Percentiles rank a stretch among this genome's conserved stretches.
These are phyloP conservation scores for Carassius carassius DNA, from an alignment of 2,113 vertebrate genomes.

Conservation along the genomic window DNA sequence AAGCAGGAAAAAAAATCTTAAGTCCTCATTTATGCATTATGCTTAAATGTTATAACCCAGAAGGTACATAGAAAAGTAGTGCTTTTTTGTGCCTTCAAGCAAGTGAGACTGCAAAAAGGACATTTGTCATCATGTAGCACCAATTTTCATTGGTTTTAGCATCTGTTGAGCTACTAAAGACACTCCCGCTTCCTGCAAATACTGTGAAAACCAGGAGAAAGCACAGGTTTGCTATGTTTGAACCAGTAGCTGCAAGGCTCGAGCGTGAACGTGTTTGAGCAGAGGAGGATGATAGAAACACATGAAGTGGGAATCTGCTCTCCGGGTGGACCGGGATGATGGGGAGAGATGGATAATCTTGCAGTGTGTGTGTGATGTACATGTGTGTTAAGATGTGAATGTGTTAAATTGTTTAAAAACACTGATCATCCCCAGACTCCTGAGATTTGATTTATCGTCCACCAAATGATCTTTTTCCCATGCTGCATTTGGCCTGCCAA, in stretches of 20 bases:
- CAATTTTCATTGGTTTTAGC: constrained; percentile 48
- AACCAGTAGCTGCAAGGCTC: constrained; percentile 63
- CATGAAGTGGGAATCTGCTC: constrained; percentile 65
- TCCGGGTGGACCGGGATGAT: constrained; percentile 52
- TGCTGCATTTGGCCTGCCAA: constrained; percentile 45
- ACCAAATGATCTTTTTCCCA: constrained; percentile 46
- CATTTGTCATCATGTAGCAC: background rate
- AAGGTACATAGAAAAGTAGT: background rate
- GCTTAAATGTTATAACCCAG: background rate
- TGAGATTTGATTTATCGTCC: constrained; percentile 56
- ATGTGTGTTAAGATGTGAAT: background rate
- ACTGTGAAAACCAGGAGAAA: constrained; percentile 59
- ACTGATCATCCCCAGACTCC: background rate
- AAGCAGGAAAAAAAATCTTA: background rate
- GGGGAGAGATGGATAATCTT: constrained; percentile 13
- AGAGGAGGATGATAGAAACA: constrained; percentile 63
- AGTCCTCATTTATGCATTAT: background rate
- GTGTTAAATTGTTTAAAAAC: constrained; percentile 1
- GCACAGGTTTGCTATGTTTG: constrained; percentile 58
- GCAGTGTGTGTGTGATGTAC: background rate
- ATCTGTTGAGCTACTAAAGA: constrained; percentile 45
- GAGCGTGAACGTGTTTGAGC: constrained; percentile 56
- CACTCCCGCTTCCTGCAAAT: constrained; percentile 23
- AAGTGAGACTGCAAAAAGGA: background rate
- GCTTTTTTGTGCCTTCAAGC: background rate